These are phyloP conservation scores for Drosophila pseudoananassae DNA, from an alignment of 1,140 invertebrate genomes.

Conservation along the genomic window DNA sequence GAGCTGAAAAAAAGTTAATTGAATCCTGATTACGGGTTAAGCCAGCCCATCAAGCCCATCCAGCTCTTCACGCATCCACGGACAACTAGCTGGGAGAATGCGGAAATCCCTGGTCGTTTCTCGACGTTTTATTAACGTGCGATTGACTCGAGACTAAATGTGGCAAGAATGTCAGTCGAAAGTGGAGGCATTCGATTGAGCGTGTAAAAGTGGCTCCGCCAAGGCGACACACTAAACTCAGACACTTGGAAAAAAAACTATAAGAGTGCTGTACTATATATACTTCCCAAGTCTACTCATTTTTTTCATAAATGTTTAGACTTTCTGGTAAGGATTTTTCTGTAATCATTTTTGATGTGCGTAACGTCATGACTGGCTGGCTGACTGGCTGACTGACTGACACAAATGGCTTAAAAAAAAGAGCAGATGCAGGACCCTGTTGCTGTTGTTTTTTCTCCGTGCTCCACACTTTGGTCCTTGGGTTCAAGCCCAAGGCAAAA, in stretches of 20 bases:
- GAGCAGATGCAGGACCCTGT: background rate
- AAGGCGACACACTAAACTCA: slow-evolving; percentile 12
- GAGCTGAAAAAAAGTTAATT: slow-evolving; percentile 19
- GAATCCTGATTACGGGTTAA: slow-evolving; percentile 39
- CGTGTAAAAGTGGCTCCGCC: slow-evolving; percentile 72
- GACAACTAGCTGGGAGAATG: slow-evolving; percentile 41
- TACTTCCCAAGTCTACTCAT: no score
- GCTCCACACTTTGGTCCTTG: slow-evolving; percentile 5
- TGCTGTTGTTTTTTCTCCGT: slow-evolving; percentile 1
- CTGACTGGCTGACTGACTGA: background rate
- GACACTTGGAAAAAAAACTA: background rate
- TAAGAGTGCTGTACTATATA: no score
- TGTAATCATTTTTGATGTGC: background rate
- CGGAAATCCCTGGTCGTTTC: slow-evolving; percentile 29
- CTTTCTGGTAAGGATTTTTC: background rate
- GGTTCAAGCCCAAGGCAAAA: slow-evolving; percentile 12
- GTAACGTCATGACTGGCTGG: background rate
- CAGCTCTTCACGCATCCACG: slow-evolving; percentile 15
- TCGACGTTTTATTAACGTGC: slow-evolving; percentile 58
- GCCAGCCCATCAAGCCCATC: no score
- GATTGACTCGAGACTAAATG: slow-evolving; percentile 54
- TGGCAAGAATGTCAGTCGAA: slow-evolving; percentile 35
- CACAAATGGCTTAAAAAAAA: background rate
- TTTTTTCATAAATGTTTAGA: no score
- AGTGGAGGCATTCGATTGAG: slow-evolving; percentile 72